Conservation (phyloP, 2,888 invertebrate genomes). For the Eurois occulta region DNA sequence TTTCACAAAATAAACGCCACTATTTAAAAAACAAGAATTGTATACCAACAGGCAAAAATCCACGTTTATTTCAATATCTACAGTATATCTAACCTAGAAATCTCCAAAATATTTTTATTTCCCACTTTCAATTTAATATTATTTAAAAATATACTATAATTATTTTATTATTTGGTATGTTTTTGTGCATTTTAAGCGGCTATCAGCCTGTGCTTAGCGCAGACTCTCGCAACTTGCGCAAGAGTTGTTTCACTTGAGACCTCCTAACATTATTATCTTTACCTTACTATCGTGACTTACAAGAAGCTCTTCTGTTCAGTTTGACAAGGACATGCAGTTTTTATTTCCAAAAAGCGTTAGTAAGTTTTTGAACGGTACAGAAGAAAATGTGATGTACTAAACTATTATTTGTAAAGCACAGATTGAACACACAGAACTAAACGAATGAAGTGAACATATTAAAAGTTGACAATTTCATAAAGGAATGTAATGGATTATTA, state of each 20-base stretch:
- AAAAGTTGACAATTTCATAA: background rate
- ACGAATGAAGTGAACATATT: background rate
- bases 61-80: constrained; percentile 53
- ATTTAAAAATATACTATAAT: constrained; percentile 60
- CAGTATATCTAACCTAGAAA: constrained; percentile 55
- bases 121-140: constrained; percentile 51
- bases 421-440: background rate
- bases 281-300: constrained; percentile 36
- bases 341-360: background rate
- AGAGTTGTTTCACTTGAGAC: constrained; percentile 50
- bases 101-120: constrained; percentile 68
- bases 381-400: background rate
- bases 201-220: constrained; percentile 69
- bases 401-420: background rate
- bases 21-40: constrained; percentile 7
- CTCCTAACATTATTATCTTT: constrained; percentile 38
- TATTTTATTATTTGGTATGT: constrained; percentile 54
- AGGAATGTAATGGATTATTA: background rate
- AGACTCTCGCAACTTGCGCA: constrained; percentile 48
- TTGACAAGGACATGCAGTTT: constrained; percentile 49
- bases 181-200: constrained; percentile 85
- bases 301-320: constrained; percentile 54
- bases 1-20: background rate
- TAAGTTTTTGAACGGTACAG: background rate
- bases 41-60: constrained; percentile 53